Evolutionary conservation across 2,797 vertebrate genomes (phyloP), one percentile per base, ranked within the genome.

Genomic region (Buphagus erythrorhynchus): DNA sequence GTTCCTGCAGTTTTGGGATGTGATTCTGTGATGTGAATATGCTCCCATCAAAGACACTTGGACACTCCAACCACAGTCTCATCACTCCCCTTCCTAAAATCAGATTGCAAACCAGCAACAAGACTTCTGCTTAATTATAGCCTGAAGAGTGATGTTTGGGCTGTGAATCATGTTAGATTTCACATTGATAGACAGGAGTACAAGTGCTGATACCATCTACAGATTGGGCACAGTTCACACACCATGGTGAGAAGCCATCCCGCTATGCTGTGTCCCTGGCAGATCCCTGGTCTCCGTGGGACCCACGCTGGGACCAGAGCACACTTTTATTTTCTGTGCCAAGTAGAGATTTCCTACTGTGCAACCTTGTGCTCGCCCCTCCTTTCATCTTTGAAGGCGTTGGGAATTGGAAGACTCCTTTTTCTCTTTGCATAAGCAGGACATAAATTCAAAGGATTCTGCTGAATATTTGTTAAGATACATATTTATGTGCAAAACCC

Each of bases 81-180:
- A 93, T 78, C 86, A 16, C 74, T 90, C 87, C 63, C 76, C 94
- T 94, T 95, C 95, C 94, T 95, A 94, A 97, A 97, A 96, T 97
- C 94, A 96, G 84, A 81, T 67, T 91, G 76, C 86, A 63, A 90
- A 94, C 16, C 46, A 97, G 90, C 94, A 97, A 96, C 96, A 96
- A 97, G 90, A n/a, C 72, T 97, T 31, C 52, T 97, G 78, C 74
- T 85, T 92, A 94, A 94, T 93, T 93, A 97, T 98, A 95, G 97
- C 96, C 96, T 0, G 13, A 90, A 97, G 97, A 98, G 76, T 42
- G 92, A 89, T 96, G 97, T 97, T 97, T 97, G 31, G 96, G 97
- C 80, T 95, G 96, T 97, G 97, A 97, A 96, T 96, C 97, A 95
- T 6, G 10, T 69, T 48, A 90, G 40, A 93, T 91, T 67, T 96